Conservation (phyloP, 1,140 invertebrate species). For the Aphelinus certus region DNA sequence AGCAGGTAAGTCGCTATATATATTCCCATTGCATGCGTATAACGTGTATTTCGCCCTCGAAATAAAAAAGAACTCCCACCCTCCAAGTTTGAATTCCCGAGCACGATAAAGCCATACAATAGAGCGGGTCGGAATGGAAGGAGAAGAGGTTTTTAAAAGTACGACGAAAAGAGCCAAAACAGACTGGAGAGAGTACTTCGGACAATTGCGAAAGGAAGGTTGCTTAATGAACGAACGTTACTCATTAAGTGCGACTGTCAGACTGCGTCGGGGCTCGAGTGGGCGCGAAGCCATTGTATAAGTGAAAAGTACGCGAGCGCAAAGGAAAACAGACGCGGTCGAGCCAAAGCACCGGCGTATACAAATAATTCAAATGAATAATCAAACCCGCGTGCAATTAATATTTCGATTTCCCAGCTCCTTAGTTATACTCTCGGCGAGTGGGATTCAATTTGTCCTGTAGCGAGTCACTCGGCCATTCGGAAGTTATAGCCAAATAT, state of each 20-base stretch:
- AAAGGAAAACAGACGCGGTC: not conserved
- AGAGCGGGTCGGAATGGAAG: not conserved
- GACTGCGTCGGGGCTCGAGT: not conserved
- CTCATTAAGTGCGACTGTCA: constrained; percentile 8
- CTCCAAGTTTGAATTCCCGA: not conserved
- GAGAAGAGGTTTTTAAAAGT: too few species aligned
- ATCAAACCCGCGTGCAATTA: constrained; percentile 41
- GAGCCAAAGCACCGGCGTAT: not conserved
- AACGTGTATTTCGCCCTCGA: too few species aligned
- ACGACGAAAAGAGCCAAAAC: too few species aligned
- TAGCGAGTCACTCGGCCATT: not conserved
- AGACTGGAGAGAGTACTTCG: too few species aligned
- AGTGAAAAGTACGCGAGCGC: not conserved
- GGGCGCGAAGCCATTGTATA: not conserved
- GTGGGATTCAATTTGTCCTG: not conserved
- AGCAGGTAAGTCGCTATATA: constrained; percentile 73
- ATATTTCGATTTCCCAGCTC: constrained; percentile 20
- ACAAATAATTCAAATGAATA: constrained; percentile 31
- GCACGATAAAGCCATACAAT: not conserved
- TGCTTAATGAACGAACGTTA: not conserved
- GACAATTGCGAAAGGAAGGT: too few species aligned
- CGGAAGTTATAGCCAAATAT: too few species aligned
- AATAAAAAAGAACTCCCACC: not conserved
- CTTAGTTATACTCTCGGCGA: not conserved
- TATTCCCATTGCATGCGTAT: too few species aligned